Evolutionary conservation across 2,113 vertebrate species (phyloP).

Genomic region (Campylomormyrus numenius): DNA sequence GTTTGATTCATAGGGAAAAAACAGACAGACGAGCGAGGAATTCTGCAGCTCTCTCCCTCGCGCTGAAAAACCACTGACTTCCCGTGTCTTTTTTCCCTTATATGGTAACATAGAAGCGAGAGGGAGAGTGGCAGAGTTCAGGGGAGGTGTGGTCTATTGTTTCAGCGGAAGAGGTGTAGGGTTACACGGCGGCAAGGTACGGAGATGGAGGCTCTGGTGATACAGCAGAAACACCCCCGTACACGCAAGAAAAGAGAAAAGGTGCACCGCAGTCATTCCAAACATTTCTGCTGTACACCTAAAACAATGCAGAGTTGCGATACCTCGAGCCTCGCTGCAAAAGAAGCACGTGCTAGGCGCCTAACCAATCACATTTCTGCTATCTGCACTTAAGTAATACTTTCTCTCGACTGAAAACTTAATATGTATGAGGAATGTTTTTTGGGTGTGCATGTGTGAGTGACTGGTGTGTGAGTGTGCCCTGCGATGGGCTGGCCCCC

Average conservation of each 20-base stretch:
- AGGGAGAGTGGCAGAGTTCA: conserved; percentile 29
- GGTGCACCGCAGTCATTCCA: background rate
- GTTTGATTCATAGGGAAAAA: conserved; percentile 6
- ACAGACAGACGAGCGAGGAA: conserved; percentile 30
- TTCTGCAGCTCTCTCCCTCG: conserved; percentile 36
- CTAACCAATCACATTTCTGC: background rate
- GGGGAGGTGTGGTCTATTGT: conserved; percentile 67
- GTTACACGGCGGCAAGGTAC: conserved; percentile 41
- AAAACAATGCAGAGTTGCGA: background rate
- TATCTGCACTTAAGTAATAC: background rate
- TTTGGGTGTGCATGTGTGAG: no score
- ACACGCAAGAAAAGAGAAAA: background rate
- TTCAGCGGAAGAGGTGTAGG: conserved; percentile 60
- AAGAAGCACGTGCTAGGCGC: background rate
- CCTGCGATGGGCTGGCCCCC: no score
- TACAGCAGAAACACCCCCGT: background rate
- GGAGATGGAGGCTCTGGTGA: no score
- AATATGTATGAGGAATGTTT: background rate
- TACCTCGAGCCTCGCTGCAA: background rate
- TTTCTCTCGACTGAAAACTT: background rate
- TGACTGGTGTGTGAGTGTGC: no score
- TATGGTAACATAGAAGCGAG: conserved; percentile 63
- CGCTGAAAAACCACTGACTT: conserved; percentile 49
- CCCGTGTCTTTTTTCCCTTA: conserved; percentile 62
- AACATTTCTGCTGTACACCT: background rate